Conservation (phyloP, 1,140 invertebrate genomes). For the Monomorium pharaonis region DNA sequence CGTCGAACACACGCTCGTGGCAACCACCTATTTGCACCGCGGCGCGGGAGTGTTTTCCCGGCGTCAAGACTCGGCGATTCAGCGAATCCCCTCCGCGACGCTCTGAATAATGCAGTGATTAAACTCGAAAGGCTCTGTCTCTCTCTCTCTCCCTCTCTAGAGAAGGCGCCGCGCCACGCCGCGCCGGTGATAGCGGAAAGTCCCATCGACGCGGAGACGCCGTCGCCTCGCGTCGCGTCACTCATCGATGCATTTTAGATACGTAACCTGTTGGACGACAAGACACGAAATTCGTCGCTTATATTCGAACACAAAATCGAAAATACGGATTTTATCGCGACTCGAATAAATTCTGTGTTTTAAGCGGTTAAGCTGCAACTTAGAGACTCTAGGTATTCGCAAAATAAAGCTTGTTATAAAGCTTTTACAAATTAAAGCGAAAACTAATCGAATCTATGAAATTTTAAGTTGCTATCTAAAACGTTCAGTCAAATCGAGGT, state of each 20-base stretch:
- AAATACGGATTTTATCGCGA: background rate
- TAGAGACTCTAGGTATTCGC: background rate
- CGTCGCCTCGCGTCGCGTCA: background rate
- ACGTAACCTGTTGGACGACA: conserved; percentile 55
- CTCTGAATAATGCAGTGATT: conserved; percentile 51
- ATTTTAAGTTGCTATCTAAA: background rate
- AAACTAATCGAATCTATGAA: background rate
- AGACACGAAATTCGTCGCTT: background rate
- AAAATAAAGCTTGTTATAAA: background rate
- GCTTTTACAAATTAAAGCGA: background rate
- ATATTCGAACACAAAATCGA: background rate
- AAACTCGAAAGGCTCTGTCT: conserved; percentile 32
- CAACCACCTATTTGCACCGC: conserved; percentile 19
- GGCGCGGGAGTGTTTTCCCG: conserved; percentile 34
- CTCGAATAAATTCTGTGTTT: background rate
- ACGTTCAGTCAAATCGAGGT: no score
- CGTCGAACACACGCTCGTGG: conserved; percentile 10
- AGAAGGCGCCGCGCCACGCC: background rate
- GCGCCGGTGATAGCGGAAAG: background rate
- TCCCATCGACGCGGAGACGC: background rate
- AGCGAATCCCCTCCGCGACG: background rate
- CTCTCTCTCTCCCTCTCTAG: no score
- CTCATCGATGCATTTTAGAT: conserved; percentile 28
- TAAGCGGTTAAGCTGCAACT: background rate
- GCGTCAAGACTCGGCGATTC: conserved; percentile 35